Percentiles rank a stretch among this genome's conserved stretches.
phyloP scores from a whole-genome alignment of 1,140 invertebrate genomes.

The Cephus cinctus region DNA sequence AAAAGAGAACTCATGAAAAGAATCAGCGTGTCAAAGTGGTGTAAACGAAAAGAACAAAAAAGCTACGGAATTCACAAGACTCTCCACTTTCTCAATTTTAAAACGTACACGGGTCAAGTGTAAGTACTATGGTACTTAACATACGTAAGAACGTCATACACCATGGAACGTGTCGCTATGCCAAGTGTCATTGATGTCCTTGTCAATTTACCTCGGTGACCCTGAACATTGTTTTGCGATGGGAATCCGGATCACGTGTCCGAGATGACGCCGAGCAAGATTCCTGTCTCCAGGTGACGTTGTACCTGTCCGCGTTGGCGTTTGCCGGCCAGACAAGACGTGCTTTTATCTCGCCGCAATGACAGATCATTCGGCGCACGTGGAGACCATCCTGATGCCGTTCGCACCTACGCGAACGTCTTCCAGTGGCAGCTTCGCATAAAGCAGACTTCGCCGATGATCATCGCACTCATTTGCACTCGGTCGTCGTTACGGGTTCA shows the following conservation, averaged over 20 bases:
- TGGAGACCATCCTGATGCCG: constrained; percentile 26
- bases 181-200: no score
- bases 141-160: no score
- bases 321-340: constrained; percentile 32
- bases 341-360: constrained; percentile 29
- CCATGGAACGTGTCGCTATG: no score
- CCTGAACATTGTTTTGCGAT: constrained; percentile 18
- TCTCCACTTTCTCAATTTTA: no score
- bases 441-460: no score
- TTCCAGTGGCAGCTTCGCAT: constrained; percentile 30
- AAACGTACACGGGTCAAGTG: no score
- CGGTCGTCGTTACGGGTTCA: not conserved
- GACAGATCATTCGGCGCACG: constrained; percentile 33
- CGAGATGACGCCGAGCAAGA: constrained; percentile 18
- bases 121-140: no score
- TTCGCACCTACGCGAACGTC: constrained; percentile 32
- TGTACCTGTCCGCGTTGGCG: constrained; percentile 23
- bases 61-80: no score
- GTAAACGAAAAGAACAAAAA: no score
- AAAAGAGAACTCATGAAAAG: no score
- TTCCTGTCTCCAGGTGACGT: constrained; percentile 32
- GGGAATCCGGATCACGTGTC: constrained; percentile 1
- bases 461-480: no score
- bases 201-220: constrained; percentile 25
- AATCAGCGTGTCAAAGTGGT: no score